Base-by-base conservation (phyloP, 2,888 invertebrate species). In the Callinectes sapidus region DNA sequence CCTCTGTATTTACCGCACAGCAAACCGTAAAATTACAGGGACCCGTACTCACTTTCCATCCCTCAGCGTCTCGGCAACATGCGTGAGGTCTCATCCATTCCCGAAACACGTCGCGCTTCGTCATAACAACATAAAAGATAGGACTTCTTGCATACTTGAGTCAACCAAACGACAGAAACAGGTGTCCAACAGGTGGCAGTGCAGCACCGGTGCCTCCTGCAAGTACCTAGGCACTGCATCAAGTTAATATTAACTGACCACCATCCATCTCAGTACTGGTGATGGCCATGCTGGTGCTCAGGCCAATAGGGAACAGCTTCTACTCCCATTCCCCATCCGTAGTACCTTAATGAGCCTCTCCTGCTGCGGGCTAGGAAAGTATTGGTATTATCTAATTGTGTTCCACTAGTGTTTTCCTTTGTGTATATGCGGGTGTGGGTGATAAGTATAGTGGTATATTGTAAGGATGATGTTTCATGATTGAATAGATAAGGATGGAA, bases 211-310 rank as follows among this genome's bases (percentile, higher is more conserved):
- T 16, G 18, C 81, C 35, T 81, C 81, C 81, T 18, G 13, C 81
- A 32, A 35, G 32, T 77, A n/a, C 28, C 71, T 81, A 16, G 81
- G n/a, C 81, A 81, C 16, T n/a, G 18, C 10, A 81, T 23, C 81
- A 10, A 18, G 81, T 81, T 35, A 81, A 81, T 81, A 81, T 81
- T 28, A 35, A 35, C 81, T n/a, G 35, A 18, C 81, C 81, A 35
- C 35, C 81, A 81, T 81, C 32, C 81, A 35, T 35, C 35, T 16
- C 35, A 18, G 16, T 32, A 35, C 16, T 28, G 71, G 35, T 81
- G 81, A 81, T 35, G 35, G 81, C 81, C 81, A 81, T 81, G 81
- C 81, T 81, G 81, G 81, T 81, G 81, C 81, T 35, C 35, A 18
- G 81, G 35, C 81, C 81, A 35, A 35, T 1, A 35, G 71, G 35